phyloP scores from a whole-genome alignment of 2,888 invertebrate species.

The Hypolimnas misippus region DNA sequence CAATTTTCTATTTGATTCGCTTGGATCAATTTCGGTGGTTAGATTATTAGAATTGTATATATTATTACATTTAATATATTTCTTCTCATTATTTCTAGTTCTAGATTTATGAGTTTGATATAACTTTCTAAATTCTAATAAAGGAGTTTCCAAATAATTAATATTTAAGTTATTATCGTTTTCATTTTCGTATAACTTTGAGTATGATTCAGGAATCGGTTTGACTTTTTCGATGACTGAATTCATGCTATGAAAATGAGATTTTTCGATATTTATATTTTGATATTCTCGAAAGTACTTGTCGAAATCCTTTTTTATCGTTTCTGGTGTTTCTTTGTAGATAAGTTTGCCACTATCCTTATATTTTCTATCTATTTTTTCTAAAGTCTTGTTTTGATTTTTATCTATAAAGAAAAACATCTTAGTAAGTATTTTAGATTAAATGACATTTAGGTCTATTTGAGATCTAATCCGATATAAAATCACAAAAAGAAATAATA shows the following conservation, averaged over 20 bases:
- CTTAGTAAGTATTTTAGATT: no score
- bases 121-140: slow-evolving; percentile 68
- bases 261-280: slow-evolving; percentile 49
- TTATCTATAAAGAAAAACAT: slow-evolving; percentile 43
- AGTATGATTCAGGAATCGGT: slow-evolving; percentile 52
- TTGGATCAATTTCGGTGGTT: not conserved
- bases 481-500: no score
- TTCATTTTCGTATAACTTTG: slow-evolving; percentile 38
- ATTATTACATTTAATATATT: slow-evolving; percentile 5
- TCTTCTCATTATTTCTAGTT: slow-evolving; percentile 11
- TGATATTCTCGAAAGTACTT: slow-evolving; percentile 62
- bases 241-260: slow-evolving; percentile 53
- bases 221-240: slow-evolving; percentile 44
- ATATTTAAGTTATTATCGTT: slow-evolving; percentile 31
- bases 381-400: slow-evolving; percentile 44
- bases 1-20: not conserved
- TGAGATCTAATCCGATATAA: no score
- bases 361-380: slow-evolving; percentile 39
- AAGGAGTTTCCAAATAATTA: slow-evolving; percentile 66
- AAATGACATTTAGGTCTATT: no score
- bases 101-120: slow-evolving; percentile 53
- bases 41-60: slow-evolving; percentile 12
- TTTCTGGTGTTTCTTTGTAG: slow-evolving; percentile 31
- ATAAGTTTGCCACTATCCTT: slow-evolving; percentile 21
- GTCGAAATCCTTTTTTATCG: slow-evolving; percentile 53